Evolutionary conservation across 2,113 vertebrate species (phyloP), one percentile per base, ranked within the genome.

Genomic region (Theristicus caerulescens): DNA sequence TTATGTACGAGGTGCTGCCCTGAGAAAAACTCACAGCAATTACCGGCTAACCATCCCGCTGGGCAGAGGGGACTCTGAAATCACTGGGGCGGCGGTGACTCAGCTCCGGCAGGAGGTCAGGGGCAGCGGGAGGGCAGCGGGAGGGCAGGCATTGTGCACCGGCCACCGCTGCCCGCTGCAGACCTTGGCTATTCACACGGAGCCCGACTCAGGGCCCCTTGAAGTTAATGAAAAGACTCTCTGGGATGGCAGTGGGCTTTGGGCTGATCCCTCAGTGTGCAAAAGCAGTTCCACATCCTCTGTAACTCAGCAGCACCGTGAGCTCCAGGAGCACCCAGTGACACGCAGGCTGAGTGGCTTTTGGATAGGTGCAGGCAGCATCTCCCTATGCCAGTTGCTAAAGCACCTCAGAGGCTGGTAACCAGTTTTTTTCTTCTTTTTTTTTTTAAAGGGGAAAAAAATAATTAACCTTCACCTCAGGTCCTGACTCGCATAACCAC

Each of bases 391-490:
- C 32, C 32, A 59, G 34, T 7, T 83, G 29, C 62, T 87, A 85
- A 94, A 79, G 57, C 46, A 67, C 42, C 46, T 70, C 32, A 32
- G 64, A 86, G 14, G 47, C 6, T 86, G 72, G 40, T 27, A 59
- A 64, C 2, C 18, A 42, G 15, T 0, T 7, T 38, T 44, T 36
- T 57, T 27, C 7, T 27, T 36, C 3, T 38, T 25, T 36, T 16
- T 24, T 46, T 46, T 16, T 25, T 36, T 14, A 22, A 11, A 1
- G 1, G 1, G 3, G 4, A 9, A 22, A 66, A 66, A 93, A 89
- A 74, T 42, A 70, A 96, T 95, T 94, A 93, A 90, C 91, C 89
- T 97, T 96, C 89, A 94, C 93, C 94, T 94, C 93, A 91, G 84
- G 94, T 95, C 94, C 51, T 70, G 58, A 32, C 71, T 97, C 3